Evolutionary conservation across 2,797 vertebrate species (phyloP).

Genomic region (Sebastolobus alascanus): DNA sequence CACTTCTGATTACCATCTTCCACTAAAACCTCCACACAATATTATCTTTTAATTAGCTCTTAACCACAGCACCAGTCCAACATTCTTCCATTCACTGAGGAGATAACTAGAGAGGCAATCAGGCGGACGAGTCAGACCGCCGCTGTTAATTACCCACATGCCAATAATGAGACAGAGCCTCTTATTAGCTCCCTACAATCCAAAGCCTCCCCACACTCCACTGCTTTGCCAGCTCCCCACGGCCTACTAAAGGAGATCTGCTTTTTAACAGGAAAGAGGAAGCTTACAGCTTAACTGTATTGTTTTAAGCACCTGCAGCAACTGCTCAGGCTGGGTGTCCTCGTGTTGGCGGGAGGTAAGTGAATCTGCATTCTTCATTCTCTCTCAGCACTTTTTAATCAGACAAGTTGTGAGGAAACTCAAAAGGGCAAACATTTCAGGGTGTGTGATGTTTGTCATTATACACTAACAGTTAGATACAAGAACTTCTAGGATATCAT

Average conservation of each 20-base stretch:
- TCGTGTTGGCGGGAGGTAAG: conserved; percentile 28
- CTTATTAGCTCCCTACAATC: conserved; percentile 85
- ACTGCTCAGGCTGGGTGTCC: conserved; percentile 24
- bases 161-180: conserved; percentile 85
- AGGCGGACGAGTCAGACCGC: conserved; percentile 79
- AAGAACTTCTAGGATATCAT: not conserved
- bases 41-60: conserved; percentile 90
- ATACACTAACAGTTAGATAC: not conserved
- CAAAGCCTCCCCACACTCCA: conserved; percentile 80
- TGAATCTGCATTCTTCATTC: conserved; percentile 5
- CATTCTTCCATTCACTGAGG: conserved; percentile 80
- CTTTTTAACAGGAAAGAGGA: conserved; percentile 66
- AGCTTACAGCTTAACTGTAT: conserved; percentile 52
- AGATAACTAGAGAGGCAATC: conserved; percentile 87
- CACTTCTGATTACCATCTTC: conserved; percentile 71
- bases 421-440: conserved; percentile 7
- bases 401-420: conserved; percentile 28
- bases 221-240: conserved; percentile 75
- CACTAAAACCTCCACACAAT: conserved; percentile 74
- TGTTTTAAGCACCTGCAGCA: conserved; percentile 60
- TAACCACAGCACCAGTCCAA: conserved; percentile 80
- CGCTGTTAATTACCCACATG: conserved; percentile 86
- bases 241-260: conserved; percentile 66
- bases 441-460: not conserved
- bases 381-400: conserved; percentile 26